Evolutionary conservation across 2,113 vertebrate genomes (phyloP).

Genomic region (Leptobrachium ailaonicum): DNA sequence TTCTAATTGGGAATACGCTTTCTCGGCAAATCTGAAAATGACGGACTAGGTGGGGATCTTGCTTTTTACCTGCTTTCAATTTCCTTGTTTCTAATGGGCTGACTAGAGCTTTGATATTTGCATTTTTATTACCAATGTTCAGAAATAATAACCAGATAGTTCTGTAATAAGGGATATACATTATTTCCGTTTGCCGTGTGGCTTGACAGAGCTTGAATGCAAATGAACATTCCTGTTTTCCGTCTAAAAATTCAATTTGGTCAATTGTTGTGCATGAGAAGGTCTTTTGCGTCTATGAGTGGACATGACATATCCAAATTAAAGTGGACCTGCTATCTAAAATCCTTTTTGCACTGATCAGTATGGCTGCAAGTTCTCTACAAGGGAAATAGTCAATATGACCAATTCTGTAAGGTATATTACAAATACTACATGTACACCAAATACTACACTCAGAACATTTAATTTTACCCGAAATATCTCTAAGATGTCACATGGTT

Average conservation of each 20-base stretch:
- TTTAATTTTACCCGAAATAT: no score
- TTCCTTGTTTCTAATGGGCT: not conserved
- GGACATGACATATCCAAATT: no score
- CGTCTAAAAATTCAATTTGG: not conserved
- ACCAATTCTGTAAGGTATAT: no score
- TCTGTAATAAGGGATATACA: slow-evolving; percentile 5
- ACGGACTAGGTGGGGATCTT: not conserved
- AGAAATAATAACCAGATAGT: slow-evolving; percentile 5
- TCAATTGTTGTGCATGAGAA: not conserved
- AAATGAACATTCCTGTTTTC: not conserved
- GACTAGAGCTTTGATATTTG: slow-evolving; percentile 1
- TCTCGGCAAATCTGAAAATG: not conserved
- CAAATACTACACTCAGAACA: no score
- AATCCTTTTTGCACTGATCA: no score
- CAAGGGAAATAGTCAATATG: no score
- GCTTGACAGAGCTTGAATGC: not conserved
- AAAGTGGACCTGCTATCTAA: no score
- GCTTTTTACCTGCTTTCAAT: not conserved
- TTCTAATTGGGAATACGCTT: not conserved
- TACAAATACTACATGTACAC: no score
- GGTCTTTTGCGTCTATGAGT: no score
- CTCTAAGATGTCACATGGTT: no score
- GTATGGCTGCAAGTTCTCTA: no score
- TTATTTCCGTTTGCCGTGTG: slow-evolving; percentile 11
- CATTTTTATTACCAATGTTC: slow-evolving; percentile 9